Conservation (phyloP, 1,140 invertebrate species). For the Drosophila athabasca region DNA sequence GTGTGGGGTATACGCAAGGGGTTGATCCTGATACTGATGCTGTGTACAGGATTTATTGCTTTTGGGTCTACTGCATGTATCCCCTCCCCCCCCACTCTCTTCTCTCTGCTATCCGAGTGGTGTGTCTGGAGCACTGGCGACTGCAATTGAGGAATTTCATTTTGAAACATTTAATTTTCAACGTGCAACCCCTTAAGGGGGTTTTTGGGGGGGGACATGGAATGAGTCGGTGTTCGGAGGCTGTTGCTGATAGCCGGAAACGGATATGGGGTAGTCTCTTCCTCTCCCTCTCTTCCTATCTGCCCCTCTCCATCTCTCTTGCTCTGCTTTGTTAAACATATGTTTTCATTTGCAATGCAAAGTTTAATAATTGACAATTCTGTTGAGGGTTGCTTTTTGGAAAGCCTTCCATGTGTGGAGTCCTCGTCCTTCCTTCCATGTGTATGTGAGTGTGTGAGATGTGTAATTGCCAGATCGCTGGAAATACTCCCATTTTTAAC, state of each 20-base stretch:
- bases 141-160: conserved; percentile 82
- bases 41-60: conserved; percentile 74
- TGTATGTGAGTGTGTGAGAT: conserved; percentile 50
- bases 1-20: conserved; percentile 49
- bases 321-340: conserved; percentile 70
- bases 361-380: conserved; percentile 79
- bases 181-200: conserved; percentile 54
- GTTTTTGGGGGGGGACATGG: not conserved
- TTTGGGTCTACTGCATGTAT: conserved; percentile 68
- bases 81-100: not conserved
- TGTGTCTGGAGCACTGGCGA: conserved; percentile 67
- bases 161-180: conserved; percentile 81
- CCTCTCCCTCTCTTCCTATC: not conserved
- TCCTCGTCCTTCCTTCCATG: not conserved
- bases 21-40: conserved; percentile 45
- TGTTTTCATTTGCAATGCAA: conserved; percentile 82
- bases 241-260: conserved; percentile 72
- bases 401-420: not conserved
- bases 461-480: conserved; percentile 69
- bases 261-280: conserved; percentile 61
- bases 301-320: not conserved
- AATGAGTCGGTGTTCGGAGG: conserved; percentile 13
- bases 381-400: conserved; percentile 50
- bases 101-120: conserved; percentile 12
- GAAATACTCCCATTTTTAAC: conserved; percentile 45